Percentiles rank a stretch among this genome's conserved stretches.
Evolutionary conservation across 2,797 vertebrate genomes (phyloP).

Genomic region (Xenops minutus): DNA sequence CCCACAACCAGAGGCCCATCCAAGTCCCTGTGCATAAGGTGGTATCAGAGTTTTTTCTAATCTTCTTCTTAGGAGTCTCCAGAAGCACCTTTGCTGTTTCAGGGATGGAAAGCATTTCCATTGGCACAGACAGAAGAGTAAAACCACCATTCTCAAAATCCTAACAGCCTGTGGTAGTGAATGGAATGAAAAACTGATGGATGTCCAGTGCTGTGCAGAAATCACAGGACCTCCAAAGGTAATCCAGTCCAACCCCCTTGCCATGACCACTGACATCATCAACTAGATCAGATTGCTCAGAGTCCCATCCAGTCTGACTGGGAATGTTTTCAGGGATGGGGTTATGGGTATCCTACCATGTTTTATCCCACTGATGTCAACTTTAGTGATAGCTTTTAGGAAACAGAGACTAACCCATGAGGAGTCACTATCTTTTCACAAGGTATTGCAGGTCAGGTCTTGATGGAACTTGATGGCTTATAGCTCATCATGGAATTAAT

Average conservation of each 20-base stretch:
- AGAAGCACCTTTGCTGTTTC: not conserved
- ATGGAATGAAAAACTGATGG: not conserved
- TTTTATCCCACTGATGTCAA: not conserved
- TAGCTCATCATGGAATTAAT: not conserved
- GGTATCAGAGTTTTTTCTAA: not conserved
- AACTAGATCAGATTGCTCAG: not conserved
- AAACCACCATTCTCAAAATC: not conserved
- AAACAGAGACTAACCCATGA: not conserved
- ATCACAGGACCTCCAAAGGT: not conserved
- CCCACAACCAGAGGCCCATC: accelerated
- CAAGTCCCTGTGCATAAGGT: not conserved
- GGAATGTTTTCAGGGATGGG: not conserved
- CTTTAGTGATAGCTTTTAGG: not conserved
- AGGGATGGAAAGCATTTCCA: not conserved
- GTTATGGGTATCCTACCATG: too few relatives aligned
- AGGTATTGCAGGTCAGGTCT: not conserved
- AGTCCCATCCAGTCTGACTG: not conserved
- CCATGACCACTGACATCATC: accelerated
- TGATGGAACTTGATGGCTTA: not conserved
- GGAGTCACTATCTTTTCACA: not conserved
- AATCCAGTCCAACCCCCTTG: not conserved
- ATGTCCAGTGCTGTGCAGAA: not conserved
- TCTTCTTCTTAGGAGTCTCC: not conserved
- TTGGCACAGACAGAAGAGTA: not conserved
- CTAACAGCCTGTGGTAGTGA: not conserved